phyloP scores from a whole-genome alignment of 2,797 vertebrate species.

The Galagoides demidoff region DNA sequence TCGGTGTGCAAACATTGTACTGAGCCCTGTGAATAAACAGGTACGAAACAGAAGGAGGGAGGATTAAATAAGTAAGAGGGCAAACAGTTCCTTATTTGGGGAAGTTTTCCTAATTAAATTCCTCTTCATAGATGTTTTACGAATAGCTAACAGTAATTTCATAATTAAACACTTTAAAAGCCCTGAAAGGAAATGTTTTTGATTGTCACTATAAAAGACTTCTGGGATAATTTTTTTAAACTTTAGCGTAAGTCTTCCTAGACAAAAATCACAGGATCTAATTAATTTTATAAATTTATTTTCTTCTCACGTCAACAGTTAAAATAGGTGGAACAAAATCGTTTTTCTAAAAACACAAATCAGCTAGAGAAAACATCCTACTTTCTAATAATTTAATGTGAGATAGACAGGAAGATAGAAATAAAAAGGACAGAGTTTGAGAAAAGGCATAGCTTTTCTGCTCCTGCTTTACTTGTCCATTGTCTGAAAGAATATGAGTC shows the following conservation, averaged over 20 bases:
- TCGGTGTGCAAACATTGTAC: background rate
- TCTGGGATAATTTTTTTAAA: background rate
- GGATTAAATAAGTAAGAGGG: background rate
- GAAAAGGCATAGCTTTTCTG: background rate
- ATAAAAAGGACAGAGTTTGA: background rate
- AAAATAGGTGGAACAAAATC: conserved; percentile 7
- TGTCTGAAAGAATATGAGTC: background rate
- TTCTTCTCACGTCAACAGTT: background rate
- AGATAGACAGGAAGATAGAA: background rate
- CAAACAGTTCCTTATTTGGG: background rate
- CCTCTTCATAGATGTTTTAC: background rate
- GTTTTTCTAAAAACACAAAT: conserved; percentile 34
- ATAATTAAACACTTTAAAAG: background rate
- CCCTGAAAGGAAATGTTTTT: background rate
- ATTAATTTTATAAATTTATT: conserved; percentile 35
- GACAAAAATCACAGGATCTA: background rate
- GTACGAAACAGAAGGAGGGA: background rate
- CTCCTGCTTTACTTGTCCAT: conserved; percentile 9
- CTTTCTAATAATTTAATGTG: background rate
- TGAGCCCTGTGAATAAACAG: background rate
- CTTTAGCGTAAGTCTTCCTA: background rate
- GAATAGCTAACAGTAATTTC: conserved; percentile 19
- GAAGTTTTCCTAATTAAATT: conserved; percentile 22
- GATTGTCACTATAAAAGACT: background rate
- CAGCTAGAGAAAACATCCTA: background rate